Evolutionary conservation across 2,888 invertebrate species (phyloP), one percentile per base, ranked within the genome.

Genomic region (Crossocerus cetratus): DNA sequence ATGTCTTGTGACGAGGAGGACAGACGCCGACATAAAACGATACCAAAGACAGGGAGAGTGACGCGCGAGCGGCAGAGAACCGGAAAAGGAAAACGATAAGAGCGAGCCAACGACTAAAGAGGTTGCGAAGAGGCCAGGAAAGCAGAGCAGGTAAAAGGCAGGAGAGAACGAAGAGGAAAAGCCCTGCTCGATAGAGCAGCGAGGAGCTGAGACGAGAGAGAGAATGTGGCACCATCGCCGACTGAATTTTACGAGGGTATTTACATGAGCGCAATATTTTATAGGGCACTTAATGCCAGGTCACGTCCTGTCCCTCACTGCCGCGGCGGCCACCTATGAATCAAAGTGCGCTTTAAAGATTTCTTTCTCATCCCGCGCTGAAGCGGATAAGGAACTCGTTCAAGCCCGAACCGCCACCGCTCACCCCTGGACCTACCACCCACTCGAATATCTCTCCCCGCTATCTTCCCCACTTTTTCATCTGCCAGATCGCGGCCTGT

Each of bases 261-360:
- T 89, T 89, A 88, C 88, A 88, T 86, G 87, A 83, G 85, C 84
- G 84, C 86, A 86, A 88, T 89, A 89, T 88, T 89, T 89, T 88
- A 89, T 86, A 83, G 85, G 80, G 82, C 87, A 87, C 88, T 89
- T 89, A 88, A 89, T 89, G 89, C 89, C 78, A 80, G 86, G 87
- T 89, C 89, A 89, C 89, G 89, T 89, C 86, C 83, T 80, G 82
- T 84, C 84, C 80, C 82, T 80, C 77, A 63, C 65, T 62, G 64
- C 68, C 74, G 61, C 70, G 77, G 76, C 74, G 81, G 81, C 80
- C 83, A 86, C 83, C 84, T 86, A 86, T 85, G 88, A 88, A 88
- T 88, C 88, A 87, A 87, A 86, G 85, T 84, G 77, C 83, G 82
- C 85, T 88, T 86, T 86, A 86, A 85, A 84, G 84, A 85, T 85